Base-by-base conservation (phyloP, 2,888 invertebrate genomes). In the Thera britannica region DNA sequence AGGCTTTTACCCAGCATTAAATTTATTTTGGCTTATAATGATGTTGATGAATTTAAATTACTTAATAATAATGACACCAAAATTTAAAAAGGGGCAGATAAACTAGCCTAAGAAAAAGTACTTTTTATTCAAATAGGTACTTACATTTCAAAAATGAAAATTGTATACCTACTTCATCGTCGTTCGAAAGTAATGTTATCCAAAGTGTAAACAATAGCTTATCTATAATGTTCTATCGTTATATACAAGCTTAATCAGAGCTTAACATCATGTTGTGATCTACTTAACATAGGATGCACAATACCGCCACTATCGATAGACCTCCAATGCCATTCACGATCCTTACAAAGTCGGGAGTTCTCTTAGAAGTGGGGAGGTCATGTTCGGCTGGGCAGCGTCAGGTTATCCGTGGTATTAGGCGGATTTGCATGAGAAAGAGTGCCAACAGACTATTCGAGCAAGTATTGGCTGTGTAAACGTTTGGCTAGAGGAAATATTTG, bases 401-500 rank as follows among this genome's bases (percentile, higher is more conserved):
- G 61, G 67, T 69, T 78, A 79, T 78, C 73, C 73, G 73, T 68
- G 71, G 77, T 79, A 77, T 78, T 77, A 75, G 75, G 68, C 67
- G 70, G 69, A 85, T 85, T 85, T 83, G 83, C 84, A 84, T 85
- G 75, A 80, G 77, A 84, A 84, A 85, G 83, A 80, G 81, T 73
- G 75, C 75, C 74, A 77, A 75, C 76, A 72, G 75, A 71, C 75
- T 79, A 80, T 79, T 80, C 75, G 76, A 75, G 72, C 76, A 75
- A 75, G 75, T 72, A 75, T 75, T 73, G 74, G 65, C 66, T 71
- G 55, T 67, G 75, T 74, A 76, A 79, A 79, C 73, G 74, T 82
- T 82, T 77, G 63, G 67, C 62, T 68, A 68, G 55, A 61, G 58
- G 58, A 74, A 76, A 77, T 74, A 71, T 77, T 76, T 78, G 70